Percentiles rank a stretch among this genome's conserved stretches.
These are phyloP conservation scores for Chironomus tepperi DNA, from an alignment of 1,140 invertebrate genomes.

Conservation along the genomic window DNA sequence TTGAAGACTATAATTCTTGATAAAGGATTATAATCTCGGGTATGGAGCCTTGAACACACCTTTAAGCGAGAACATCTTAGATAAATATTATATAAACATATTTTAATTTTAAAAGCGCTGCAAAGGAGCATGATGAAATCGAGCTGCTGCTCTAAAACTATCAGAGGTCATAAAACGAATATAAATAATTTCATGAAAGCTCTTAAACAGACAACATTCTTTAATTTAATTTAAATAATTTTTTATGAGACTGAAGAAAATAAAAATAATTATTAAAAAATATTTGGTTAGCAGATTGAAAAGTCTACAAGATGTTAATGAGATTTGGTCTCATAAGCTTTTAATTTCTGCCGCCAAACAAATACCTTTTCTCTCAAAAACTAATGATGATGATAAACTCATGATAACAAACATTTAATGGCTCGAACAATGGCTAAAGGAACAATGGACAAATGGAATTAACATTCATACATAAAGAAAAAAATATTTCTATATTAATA, in stretches of 20 bases:
- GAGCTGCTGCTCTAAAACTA: not conserved
- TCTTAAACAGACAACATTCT: not conserved
- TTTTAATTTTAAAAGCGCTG: not conserved
- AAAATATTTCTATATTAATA: not conserved
- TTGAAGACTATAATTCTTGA: no score
- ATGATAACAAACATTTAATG: constrained; percentile 12
- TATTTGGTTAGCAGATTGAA: no score
- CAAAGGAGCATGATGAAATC: not conserved
- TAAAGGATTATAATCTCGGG: no score
- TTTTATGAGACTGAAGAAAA: not conserved
- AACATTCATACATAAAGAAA: not conserved
- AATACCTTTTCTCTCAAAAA: not conserved
- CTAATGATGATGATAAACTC: not conserved
- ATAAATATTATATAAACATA: not conserved
- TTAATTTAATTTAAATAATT: not conserved
- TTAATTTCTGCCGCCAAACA: not conserved
- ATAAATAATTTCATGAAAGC: not conserved
- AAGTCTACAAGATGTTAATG: no score
- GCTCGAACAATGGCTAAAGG: constrained; percentile 2
- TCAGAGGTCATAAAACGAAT: not conserved
- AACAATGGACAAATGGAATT: not conserved
- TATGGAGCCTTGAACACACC: no score
- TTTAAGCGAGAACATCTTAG: no score
- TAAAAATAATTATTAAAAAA: no score
- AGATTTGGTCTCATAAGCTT: no score